phyloP scores from a whole-genome alignment of 2,113 vertebrate species.

The Myotis brandtii region DNA sequence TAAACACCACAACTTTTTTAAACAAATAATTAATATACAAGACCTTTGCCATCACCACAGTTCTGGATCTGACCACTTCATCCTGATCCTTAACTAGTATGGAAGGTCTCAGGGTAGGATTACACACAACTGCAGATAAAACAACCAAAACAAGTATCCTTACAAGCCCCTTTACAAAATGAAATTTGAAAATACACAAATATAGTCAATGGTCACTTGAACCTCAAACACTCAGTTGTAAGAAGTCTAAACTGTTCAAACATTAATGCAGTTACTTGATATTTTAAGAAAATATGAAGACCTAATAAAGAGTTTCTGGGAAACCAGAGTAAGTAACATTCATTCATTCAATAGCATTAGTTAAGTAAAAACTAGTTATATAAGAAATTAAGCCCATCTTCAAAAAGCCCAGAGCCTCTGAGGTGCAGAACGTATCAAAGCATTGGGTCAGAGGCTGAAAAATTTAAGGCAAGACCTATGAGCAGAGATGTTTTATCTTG shows the following conservation, averaged over 20 bases:
- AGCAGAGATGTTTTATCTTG: background rate
- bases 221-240: background rate
- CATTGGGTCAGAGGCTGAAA: background rate
- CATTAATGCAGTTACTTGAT: background rate
- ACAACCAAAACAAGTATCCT: background rate
- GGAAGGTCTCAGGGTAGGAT: background rate
- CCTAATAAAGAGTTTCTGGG: background rate
- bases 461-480: background rate
- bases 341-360: background rate
- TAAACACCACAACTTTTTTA: background rate
- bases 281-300: background rate
- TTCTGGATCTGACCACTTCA: background rate
- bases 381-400: background rate
- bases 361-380: background rate
- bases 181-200: background rate
- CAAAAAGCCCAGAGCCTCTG: background rate
- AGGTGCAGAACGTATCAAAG: background rate
- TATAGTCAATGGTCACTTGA: background rate
- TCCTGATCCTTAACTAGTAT: background rate
- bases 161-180: background rate
- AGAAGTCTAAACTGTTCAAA: background rate
- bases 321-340: slow-evolving; percentile 13
- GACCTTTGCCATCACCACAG: background rate
- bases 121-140: background rate
- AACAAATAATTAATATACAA: background rate